Evolutionary conservation across 64 coral and sea anemone genomes (phyloP), one percentile per base, ranked within the genome.

Genomic region (Dendronephthya gigantea): DNA sequence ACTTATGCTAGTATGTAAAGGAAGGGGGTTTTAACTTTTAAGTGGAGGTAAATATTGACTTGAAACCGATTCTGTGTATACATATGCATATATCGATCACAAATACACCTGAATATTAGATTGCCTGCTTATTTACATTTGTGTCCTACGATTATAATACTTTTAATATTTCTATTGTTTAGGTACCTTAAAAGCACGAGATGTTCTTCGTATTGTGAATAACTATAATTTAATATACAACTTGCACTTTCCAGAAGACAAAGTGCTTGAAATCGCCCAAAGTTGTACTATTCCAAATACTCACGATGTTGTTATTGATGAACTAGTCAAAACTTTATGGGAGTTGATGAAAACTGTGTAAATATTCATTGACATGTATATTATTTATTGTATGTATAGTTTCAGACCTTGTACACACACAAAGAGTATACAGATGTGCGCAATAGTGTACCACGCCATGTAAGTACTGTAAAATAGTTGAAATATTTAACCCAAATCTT

Each of bases 161-260:
- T 45, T 45, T 11, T 11, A 45, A 6, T 45, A 11, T 45, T 3
- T 66, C 3, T 66, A 66, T 30, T 14, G 4, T 79, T 9, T 34
- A 79, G 72, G 72, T 35, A 79, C 72, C 0, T 39, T 79, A 34
- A 79, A 34, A 79, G 32, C 7, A 79, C 30, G 72, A 9, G 72
- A 79, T 12, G 72, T 79, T 28, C 36, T 79, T 34, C 72, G 32
- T 34, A 79, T 79, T 16, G 36, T 79, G 19, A 34, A 79, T 39
- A 79, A 34, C 72, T 39, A 79, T 33, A 79, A 79, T 35, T 34
- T 79, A 29, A 39, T 79, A 17, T 79, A 79, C 36, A 79, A 79
- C 31, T 35, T 79, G 22, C 72, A 79, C 36, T 39, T 79, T 9
- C 72, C 36, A 15, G 72, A 39, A 34, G 72, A 79, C 6, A 79